phyloP scores from a whole-genome alignment of 2,113 vertebrate species.

The Carettochelys insculpta region DNA sequence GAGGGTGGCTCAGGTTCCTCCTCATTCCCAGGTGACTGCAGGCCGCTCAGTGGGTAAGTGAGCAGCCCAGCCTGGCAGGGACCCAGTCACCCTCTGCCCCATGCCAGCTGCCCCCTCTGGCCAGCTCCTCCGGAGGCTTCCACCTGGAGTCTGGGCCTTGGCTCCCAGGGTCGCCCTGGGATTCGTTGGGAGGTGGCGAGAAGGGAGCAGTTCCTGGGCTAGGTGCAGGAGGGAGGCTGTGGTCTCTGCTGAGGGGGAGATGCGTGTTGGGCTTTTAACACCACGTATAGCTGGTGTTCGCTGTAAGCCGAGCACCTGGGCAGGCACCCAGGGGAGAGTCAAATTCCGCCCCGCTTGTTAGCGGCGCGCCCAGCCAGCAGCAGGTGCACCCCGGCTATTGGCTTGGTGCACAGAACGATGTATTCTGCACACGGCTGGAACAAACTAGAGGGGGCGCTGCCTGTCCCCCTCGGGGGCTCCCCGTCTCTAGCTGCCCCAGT shows the following conservation, averaged over 20 bases:
- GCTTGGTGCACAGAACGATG: too few relatives aligned
- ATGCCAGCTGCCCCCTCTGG: neutral
- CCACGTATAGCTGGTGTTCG: too few relatives aligned
- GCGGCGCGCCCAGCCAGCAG: too few relatives aligned
- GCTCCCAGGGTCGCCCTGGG: fast-evolving
- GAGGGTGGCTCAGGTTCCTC: constrained; percentile 64
- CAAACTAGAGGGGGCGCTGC: too few relatives aligned
- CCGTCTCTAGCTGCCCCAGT: fast-evolving
- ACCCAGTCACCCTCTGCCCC: too few relatives aligned
- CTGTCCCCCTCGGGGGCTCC: neutral
- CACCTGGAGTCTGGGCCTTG: fast-evolving
- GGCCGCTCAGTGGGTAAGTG: constrained; percentile 85
- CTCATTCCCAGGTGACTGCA: constrained; percentile 64
- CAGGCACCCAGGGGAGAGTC: too few relatives aligned
- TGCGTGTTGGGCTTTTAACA: too few relatives aligned
- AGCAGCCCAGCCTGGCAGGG: neutral
- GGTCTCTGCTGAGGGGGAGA: neutral
- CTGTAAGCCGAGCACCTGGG: too few relatives aligned
- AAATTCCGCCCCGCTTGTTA: too few relatives aligned
- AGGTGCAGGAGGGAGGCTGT: neutral
- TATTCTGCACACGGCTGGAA: too few relatives aligned
- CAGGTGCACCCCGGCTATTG: too few relatives aligned
- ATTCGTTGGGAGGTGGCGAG: fast-evolving
- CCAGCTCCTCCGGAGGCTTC: fast-evolving
- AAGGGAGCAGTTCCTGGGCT: neutral